Percentiles rank a stretch among this genome's conserved stretches.
Evolutionary conservation across 2,888 invertebrate species (phyloP).

Genomic region (Thera obeliscata): DNA sequence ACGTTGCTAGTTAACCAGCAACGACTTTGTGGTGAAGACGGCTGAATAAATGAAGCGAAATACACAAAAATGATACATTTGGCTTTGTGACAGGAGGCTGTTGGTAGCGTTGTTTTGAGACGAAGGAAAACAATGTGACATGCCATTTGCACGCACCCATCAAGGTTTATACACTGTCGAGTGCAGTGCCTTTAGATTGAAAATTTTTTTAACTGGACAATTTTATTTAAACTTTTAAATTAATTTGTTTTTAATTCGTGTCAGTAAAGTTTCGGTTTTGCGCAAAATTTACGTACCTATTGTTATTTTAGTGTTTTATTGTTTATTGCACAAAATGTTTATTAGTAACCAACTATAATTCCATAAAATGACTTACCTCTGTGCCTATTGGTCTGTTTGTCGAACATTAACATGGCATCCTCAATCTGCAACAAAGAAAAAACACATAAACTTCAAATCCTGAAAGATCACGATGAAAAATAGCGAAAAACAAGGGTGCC

Average conservation of each 20-base stretch:
- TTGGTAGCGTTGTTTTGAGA: conserved; percentile 54
- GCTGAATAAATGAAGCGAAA: conserved; percentile 72
- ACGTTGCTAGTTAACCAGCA: conserved; percentile 69
- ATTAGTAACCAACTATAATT: neutral
- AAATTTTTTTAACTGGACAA: too few relatives aligned
- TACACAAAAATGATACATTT: conserved; percentile 73
- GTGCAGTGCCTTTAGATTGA: neutral
- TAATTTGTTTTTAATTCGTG: too few relatives aligned
- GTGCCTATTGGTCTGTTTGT: conserved; percentile 99
- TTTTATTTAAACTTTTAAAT: too few relatives aligned
- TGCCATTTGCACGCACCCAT: conserved; percentile 50
- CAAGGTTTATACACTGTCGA: too few relatives aligned
- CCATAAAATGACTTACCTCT: conserved; percentile 89
- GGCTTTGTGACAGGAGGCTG: conserved; percentile 63
- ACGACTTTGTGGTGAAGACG: conserved; percentile 70
- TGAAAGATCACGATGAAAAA: conserved; percentile 69
- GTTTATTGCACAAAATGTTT: neutral
- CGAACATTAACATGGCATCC: conserved; percentile 99
- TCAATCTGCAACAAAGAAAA: conserved; percentile 94
- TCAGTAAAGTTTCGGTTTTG: too few relatives aligned
- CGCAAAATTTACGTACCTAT: neutral
- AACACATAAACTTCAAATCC: conserved; percentile 71
- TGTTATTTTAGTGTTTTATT: neutral
- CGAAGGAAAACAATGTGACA: conserved; percentile 60
- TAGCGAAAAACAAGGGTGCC: conserved; percentile 77